A percentile compares a stretch with the other conserved stretches of the same genome.
Evolutionary conservation across 2,888 invertebrate species (phyloP).

Genomic region (Sesia apiformis): DNA sequence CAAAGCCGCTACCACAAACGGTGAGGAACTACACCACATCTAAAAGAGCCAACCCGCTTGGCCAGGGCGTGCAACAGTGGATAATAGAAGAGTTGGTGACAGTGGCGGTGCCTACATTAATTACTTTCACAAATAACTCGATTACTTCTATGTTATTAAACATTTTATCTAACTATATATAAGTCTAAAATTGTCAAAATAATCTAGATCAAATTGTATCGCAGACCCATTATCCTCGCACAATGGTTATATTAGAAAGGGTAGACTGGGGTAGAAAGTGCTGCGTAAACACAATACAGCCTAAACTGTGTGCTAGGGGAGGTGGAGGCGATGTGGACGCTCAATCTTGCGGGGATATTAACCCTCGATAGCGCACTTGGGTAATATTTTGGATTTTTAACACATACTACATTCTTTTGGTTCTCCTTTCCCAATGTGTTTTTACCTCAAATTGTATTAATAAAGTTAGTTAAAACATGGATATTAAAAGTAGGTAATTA

Average conservation of each 20-base stretch:
- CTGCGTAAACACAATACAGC: slow-evolving; percentile 6
- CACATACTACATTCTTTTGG: not conserved
- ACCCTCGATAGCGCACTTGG: not conserved
- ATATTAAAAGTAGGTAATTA: not conserved
- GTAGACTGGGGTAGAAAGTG: slow-evolving; percentile 1
- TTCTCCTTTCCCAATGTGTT: not conserved
- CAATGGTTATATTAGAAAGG: not conserved
- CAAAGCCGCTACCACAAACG: too few species aligned
- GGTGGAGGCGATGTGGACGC: not conserved
- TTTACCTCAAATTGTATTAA: not conserved
- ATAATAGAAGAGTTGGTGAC: too few species aligned
- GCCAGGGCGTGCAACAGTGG: too few species aligned
- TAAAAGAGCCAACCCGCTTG: too few species aligned
- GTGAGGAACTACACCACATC: too few species aligned
- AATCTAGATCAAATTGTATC: not conserved
- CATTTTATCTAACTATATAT: too few species aligned
- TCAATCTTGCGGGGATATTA: not conserved
- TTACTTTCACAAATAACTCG: too few species aligned
- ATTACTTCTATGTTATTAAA: too few species aligned
- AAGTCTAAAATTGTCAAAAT: too few species aligned
- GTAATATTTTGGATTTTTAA: too few species aligned
- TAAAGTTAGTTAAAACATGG: too few species aligned
- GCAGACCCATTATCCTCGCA: not conserved
- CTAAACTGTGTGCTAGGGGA: not conserved
- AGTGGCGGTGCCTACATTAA: too few species aligned